These are phyloP conservation scores for Odontamblyopus lacepedii DNA, from an alignment of 2,797 vertebrate genomes.

Conservation along the genomic window DNA sequence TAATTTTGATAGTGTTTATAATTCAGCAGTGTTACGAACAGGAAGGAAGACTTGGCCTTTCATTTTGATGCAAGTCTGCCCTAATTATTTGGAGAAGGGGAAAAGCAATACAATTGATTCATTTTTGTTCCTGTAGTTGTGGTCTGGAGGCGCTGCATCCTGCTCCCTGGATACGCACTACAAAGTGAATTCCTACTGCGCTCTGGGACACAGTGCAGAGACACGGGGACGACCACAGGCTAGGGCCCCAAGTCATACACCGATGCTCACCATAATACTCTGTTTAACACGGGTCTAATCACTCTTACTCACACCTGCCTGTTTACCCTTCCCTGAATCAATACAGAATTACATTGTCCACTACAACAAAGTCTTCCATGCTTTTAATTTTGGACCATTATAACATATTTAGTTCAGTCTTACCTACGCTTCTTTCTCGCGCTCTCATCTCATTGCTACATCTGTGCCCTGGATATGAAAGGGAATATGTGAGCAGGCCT, in stretches of 20 bases:
- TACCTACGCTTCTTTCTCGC: constrained; percentile 16
- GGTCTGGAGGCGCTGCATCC: constrained; percentile 65
- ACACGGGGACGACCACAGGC: constrained; percentile 71
- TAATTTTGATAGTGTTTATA: constrained; percentile 16
- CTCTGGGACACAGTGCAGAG: constrained; percentile 68
- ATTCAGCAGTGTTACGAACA: constrained; percentile 26
- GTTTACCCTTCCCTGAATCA: constrained; percentile 31
- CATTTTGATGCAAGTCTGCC: constrained; percentile 60
- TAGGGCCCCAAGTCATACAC: constrained; percentile 59
- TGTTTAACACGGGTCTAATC: constrained; percentile 47
- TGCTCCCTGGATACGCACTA: constrained; percentile 73
- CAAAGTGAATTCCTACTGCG: constrained; percentile 76
- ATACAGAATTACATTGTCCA: neutral
- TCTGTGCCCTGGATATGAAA: constrained; percentile 75
- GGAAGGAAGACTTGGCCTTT: constrained; percentile 36
- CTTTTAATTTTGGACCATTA: neutral
- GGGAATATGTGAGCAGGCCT: constrained; percentile 75
- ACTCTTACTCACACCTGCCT: constrained; percentile 29
- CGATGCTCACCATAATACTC: constrained; percentile 42
- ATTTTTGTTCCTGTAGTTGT: constrained; percentile 38
- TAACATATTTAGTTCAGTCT: constrained; percentile 20
- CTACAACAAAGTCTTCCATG: neutral
- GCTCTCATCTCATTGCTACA: constrained; percentile 56
- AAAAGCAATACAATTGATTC: constrained; percentile 66
- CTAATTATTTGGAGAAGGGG: constrained; percentile 64